These are phyloP conservation scores for Ectropis crepuscularia DNA, from an alignment of 2,888 invertebrate genomes.

Conservation along the genomic window DNA sequence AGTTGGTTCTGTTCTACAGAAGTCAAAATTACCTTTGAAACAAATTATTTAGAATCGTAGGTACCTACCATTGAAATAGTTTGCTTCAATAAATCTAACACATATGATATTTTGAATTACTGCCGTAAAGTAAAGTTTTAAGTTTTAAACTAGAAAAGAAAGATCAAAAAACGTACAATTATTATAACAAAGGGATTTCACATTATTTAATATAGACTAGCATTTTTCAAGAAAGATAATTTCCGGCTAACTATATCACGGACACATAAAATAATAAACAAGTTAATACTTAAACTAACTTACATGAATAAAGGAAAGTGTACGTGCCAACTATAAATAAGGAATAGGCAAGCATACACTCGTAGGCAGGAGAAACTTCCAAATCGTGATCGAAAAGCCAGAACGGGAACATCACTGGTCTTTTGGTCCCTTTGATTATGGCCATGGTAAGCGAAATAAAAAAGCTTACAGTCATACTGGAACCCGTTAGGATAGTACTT, in stretches of 20 bases:
- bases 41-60: too few species aligned
- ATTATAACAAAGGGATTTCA: too few species aligned
- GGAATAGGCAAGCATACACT: constrained; percentile 11
- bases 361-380: constrained; percentile 18
- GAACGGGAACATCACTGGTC: constrained; percentile 30
- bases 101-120: too few species aligned
- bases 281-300: constrained; percentile 11
- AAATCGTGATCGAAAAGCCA: constrained; percentile 22
- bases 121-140: too few species aligned
- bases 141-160: too few species aligned
- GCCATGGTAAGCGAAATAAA: background rate
- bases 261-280: background rate
- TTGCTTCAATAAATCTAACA: too few species aligned
- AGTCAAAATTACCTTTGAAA: too few species aligned
- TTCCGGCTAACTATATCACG: background rate
- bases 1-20: too few species aligned
- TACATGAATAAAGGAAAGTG: constrained; percentile 25
- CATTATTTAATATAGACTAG: too few species aligned
- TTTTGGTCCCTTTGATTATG: background rate
- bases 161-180: too few species aligned
- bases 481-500: constrained; percentile 7
- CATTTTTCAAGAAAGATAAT: background rate
- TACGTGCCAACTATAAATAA: constrained; percentile 7
- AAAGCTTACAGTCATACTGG: constrained; percentile 8
- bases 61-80: too few species aligned